A percentile compares a stretch with the other conserved stretches of the same genome.
Conservation (phyloP, 1,140 invertebrate genomes). For the Zelostemma sp. region DNA sequence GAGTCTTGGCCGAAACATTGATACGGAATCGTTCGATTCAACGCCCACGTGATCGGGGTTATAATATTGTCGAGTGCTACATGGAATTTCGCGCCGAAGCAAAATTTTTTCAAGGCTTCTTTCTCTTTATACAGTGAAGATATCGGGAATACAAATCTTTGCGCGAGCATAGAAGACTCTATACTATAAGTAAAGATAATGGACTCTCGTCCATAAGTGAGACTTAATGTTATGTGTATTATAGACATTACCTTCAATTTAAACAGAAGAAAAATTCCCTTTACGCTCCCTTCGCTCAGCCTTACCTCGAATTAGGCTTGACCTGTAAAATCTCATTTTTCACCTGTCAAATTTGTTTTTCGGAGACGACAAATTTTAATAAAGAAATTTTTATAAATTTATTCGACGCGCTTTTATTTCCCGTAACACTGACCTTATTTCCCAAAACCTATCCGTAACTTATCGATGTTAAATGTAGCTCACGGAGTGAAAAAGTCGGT, state of each 20-base stretch:
- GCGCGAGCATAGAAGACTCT: slow-evolving; percentile 7
- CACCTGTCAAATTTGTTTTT: no score
- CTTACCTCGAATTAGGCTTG: no score
- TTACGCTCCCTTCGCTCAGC: not conserved
- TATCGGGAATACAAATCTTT: slow-evolving; percentile 11
- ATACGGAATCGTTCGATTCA: not conserved
- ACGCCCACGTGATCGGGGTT: not conserved
- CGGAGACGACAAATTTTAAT: no score
- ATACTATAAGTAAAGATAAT: slow-evolving; percentile 42
- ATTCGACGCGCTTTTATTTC: no score
- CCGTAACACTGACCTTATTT: no score
- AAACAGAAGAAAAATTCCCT: not conserved
- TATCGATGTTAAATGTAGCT: no score
- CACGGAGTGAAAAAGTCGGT: not conserved
- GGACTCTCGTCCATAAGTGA: slow-evolving; percentile 49
- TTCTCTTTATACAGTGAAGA: not conserved
- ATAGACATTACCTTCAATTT: slow-evolving; percentile 47
- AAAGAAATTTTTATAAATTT: no score
- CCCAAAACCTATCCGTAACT: no score
- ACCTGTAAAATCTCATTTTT: no score
- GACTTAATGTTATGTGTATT: slow-evolving; percentile 60
- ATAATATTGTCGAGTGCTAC: not conserved
- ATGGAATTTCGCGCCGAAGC: not conserved
- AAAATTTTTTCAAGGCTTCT: slow-evolving; percentile 12
- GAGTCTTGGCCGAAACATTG: slow-evolving; percentile 15